Evolutionary conservation across 2,113 vertebrate genomes (phyloP), one percentile per base, ranked within the genome.

Genomic region (Ophiodon elongatus): DNA sequence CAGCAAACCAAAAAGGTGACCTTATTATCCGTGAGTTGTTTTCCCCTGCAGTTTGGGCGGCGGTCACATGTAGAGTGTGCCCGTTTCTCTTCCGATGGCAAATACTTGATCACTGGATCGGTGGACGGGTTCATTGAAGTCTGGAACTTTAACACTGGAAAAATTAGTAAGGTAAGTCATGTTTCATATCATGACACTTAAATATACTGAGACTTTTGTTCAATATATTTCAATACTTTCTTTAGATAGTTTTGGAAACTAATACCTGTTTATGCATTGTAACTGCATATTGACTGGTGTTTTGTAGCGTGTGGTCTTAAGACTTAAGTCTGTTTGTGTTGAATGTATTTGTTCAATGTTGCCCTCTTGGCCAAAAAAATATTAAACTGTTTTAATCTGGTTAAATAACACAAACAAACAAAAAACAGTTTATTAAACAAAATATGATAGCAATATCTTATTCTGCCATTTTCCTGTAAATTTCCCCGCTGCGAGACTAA

Each of bases 121-220:
- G 98, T 99, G 19, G 98, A 99, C 70, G 98, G 98, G 21, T 98
- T 99, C 91, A 98, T 99, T 79, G 98, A 99, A 95, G 97, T 98
- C 7, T 99, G 98, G 98, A 99, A 99, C 92, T 98, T 98, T 91
- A 97, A 95, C 66, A 99, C 97, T 50, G 98, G 98, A 82, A 99
- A 99, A 93, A 98, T 99, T 56, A 96, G 97, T 73, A 99, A 99
- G 97, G 98, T 97, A 92, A 60, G 29, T 37, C 33, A 9, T 11
- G 25, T 59, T 60, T 52, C 1, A 62, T 21, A 57, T 45, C 17
- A 45, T 14, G 0, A 33, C 17, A 50, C 6, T 23, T 15, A 6
- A 33, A 52, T 27, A 64, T 25, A 35, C 0, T 9, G 5, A 72
- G 3, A 67, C 21, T 39, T 50, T 1, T 37, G 54, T 56, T 62